Evolutionary conservation across 2,113 vertebrate species (phyloP), one percentile per base, ranked within the genome.

Genomic region (Bufo gargarizans): DNA sequence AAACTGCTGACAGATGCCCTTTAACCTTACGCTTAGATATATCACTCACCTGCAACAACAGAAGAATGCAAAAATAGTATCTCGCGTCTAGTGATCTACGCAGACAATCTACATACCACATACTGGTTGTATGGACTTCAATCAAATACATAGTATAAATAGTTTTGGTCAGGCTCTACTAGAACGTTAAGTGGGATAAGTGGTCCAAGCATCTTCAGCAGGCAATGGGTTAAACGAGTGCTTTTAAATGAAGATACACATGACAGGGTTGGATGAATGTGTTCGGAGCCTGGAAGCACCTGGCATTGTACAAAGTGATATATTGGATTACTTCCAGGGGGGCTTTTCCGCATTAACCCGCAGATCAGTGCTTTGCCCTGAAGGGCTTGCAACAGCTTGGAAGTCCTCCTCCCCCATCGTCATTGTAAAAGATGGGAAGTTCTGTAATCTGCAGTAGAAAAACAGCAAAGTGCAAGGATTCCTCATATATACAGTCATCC

Each of bases 311-410:
- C 19, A 65, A 65, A 65, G 59, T 82, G 81, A 45, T 82, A 47
- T 56, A 81, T 81, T 81, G 78, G 78, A 81, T 81, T 81, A 81
- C 78, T 56, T 81, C 78, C 78, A 81, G 78, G 78, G 71, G 78
- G 78, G 55, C 78, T 81, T 81, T 81, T 81, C n/a, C 17, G 78
- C 55, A 59, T 59, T 81, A 81, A 81, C 78, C 78, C 33, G 43
- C 78, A 81, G 78, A 81, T 81, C 58, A 61, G 78, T 45, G 78
- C 55, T 33, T 33, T 81, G 78, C 55, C 78, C 78, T 81, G 22
- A 22, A 56, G 78, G 78, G 78, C 33, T 81, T 61, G 78, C 17
- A 81, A 59, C 78, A 56, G 78, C 56, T 81, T 43, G 78, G 78
- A 59, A 56, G 20, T 81, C 12, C 7, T 81, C 78, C 78, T 59